Evolutionary conservation across 2,113 vertebrate species (phyloP).

Genomic region (Colossoma macropomum): DNA sequence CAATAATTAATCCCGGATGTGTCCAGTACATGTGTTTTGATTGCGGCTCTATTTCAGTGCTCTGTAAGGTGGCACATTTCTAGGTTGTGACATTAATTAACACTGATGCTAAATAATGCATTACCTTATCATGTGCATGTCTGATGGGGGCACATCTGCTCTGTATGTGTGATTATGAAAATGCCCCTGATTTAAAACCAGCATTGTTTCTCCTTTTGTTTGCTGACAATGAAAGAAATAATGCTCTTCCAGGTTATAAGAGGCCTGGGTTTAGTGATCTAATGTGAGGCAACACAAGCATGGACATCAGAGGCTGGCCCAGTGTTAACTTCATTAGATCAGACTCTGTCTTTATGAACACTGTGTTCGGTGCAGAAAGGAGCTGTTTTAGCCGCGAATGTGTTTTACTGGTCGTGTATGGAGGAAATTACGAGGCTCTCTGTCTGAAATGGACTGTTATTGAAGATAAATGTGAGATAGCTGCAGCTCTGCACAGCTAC

Average conservation of each 20-base stretch:
- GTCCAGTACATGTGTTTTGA: background rate
- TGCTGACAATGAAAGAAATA: background rate
- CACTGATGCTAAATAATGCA: constrained; percentile 1
- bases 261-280: constrained; percentile 11
- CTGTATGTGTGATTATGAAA: background rate
- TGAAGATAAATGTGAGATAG: constrained; percentile 17
- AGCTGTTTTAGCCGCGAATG: background rate
- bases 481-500: constrained; percentile 51
- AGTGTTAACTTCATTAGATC: background rate
- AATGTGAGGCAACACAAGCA: no score
- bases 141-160: background rate
- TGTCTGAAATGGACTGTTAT: constrained; percentile 29
- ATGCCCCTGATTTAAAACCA: background rate
- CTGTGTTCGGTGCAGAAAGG: no score
- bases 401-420: background rate
- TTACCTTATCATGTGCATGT: background rate
- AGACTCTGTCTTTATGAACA: no score
- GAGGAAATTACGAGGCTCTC: background rate
- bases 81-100: background rate
- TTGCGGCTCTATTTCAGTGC: background rate
- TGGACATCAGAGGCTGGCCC: background rate
- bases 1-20: background rate
- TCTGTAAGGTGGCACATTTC: background rate
- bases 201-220: no score
- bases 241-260: background rate